phyloP scores from a whole-genome alignment of 30 jellyfish, hydroid and myxozoan species.

The Morbakka virulenta region DNA sequence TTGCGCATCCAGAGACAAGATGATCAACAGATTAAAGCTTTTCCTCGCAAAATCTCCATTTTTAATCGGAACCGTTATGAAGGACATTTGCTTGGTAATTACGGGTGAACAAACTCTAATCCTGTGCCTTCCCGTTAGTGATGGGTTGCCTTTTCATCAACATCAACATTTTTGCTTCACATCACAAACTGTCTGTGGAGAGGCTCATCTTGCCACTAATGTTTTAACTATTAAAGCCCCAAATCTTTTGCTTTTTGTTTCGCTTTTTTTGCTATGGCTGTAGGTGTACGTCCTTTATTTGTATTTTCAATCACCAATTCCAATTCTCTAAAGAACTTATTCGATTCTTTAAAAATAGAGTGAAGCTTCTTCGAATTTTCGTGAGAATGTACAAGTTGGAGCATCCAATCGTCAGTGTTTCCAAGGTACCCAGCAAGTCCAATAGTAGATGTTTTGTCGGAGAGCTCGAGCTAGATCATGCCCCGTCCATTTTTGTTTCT shows the following conservation, averaged over 20 bases:
- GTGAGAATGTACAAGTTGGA: background rate
- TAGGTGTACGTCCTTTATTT: too few species aligned
- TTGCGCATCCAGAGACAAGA: background rate
- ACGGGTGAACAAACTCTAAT: too few species aligned
- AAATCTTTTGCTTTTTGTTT: background rate
- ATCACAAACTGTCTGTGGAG: background rate
- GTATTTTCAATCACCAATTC: too few species aligned
- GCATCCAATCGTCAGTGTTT: background rate
- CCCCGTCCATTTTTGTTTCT: too few species aligned
- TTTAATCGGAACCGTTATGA: background rate
- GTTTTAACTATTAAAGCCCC: too few species aligned
- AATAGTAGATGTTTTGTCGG: background rate
- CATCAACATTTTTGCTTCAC: background rate
- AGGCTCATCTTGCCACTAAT: background rate
- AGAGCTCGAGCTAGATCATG: too few species aligned
- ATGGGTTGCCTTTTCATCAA: background rate
- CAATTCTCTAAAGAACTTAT: too few species aligned
- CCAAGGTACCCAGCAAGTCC: background rate
- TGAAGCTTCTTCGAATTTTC: background rate
- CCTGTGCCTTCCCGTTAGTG: too few species aligned
- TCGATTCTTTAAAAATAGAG: background rate
- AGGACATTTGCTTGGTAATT: background rate
- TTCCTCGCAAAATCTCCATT: background rate
- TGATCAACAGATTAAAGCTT: background rate
- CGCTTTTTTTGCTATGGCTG: too few species aligned